A percentile compares a stretch with the other conserved stretches of the same genome.
Evolutionary conservation across 2,888 invertebrate species (phyloP).

Genomic region (Epirrhoe tristata): DNA sequence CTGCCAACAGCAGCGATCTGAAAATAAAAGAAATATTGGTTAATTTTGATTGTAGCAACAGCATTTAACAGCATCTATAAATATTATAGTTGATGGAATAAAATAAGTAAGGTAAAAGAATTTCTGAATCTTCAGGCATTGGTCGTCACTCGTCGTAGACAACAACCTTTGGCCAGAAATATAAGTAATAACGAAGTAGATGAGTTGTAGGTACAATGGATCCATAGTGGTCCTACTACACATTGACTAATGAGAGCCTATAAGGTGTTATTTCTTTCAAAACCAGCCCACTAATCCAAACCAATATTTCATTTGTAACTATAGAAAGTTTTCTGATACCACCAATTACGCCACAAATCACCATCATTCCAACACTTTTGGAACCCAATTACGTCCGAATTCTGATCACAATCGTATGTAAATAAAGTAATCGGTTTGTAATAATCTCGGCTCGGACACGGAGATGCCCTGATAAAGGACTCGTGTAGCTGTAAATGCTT

Average conservation of each 20-base stretch:
- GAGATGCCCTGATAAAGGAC: slow-evolving; percentile 66
- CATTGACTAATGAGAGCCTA: too few relatives aligned
- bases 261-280: not conserved
- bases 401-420: slow-evolving; percentile 58
- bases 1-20: slow-evolving; percentile 82
- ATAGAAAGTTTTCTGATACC: not conserved
- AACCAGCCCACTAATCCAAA: not conserved
- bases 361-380: slow-evolving; percentile 33
- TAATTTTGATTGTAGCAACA: slow-evolving; percentile 10
- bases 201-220: too few relatives aligned
- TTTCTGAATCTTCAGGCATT: too few relatives aligned
- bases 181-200: too few relatives aligned
- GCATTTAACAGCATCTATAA: too few relatives aligned
- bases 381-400: slow-evolving; percentile 62
- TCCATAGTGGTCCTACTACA: too few relatives aligned
- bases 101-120: too few relatives aligned
- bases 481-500: slow-evolving; percentile 57
- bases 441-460: slow-evolving; percentile 54
- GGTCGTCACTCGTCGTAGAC: too few relatives aligned
- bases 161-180: too few relatives aligned
- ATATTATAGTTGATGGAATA: too few relatives aligned
- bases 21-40: slow-evolving; percentile 32
- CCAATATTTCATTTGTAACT: not conserved
- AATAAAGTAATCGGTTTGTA: slow-evolving; percentile 57
- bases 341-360: not conserved